Conservation (phyloP, 23 tunicate species). For the Clavelina lepadiformis region DNA sequence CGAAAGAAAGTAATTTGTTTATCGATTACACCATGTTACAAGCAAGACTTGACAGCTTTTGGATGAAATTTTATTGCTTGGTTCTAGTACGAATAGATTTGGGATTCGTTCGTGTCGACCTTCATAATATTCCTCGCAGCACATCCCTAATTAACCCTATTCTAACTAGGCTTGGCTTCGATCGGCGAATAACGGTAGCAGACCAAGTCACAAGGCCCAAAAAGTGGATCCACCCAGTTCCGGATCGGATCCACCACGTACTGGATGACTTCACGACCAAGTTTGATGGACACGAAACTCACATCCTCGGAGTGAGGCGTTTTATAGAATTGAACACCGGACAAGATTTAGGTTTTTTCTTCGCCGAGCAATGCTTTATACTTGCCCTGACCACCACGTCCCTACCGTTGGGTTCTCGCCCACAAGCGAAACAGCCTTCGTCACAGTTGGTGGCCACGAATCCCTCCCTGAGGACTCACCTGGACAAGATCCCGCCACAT, state of each 20-base stretch:
- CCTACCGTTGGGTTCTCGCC: constrained; percentile 25
- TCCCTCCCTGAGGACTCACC: not conserved
- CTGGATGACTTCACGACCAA: constrained; percentile 80
- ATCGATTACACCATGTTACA: too few relatives aligned
- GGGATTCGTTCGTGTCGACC: too few relatives aligned
- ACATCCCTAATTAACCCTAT: too few relatives aligned
- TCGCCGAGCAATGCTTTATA: constrained; percentile 18
- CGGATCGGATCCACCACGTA: constrained; percentile 69
- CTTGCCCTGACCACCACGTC: constrained; percentile 8
- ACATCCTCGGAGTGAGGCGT: constrained; percentile 20
- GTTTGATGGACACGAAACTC: constrained; percentile 48
- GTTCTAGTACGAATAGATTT: too few relatives aligned
- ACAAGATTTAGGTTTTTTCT: constrained; percentile 24
- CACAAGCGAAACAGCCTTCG: not conserved
- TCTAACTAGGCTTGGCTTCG: constrained; percentile 56
- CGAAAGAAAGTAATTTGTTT: too few relatives aligned
- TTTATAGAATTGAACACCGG: constrained; percentile 20
- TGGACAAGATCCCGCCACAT: not conserved
- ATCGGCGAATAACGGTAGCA: constrained; percentile 3
- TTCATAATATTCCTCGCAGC: too few relatives aligned
- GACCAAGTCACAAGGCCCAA: constrained; percentile 20
- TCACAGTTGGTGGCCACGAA: not conserved
- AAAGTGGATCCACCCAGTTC: constrained; percentile 66
- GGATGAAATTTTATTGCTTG: too few relatives aligned
- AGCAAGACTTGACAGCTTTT: too few relatives aligned